Base-by-base conservation (phyloP, 2,888 invertebrate genomes). In the Andrena dorsata region DNA sequence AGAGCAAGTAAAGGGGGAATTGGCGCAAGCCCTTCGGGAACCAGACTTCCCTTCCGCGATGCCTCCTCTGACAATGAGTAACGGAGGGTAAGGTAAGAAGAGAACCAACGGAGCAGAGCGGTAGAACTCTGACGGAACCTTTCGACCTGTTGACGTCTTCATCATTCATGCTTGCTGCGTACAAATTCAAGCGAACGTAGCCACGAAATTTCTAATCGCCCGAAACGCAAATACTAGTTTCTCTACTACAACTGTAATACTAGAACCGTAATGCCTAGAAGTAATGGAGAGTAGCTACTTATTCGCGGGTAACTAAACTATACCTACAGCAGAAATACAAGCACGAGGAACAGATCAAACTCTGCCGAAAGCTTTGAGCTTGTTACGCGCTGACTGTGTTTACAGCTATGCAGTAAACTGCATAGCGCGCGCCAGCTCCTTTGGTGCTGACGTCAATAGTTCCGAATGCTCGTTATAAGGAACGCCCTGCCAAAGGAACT, bases 351-450 rank as follows among this genome's bases (percentile, higher is more conserved):
- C 53, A 53, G 23, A 53, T 53, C 75, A 75, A 75, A 79, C 78
- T 75, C 76, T 26, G 76, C 58, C 66, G 10, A 35, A 71, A 66
- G 70, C 76, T 80, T 80, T 80, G 80, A 80, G 71, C 80, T 80
- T 80, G n/a, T 32, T 68, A 23, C 69, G 56, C 73, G 74, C 69
- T 60, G 63, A 63, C 73, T 66, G 32, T 72, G 66, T 80, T 80
- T 72, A 51, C 66, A 75, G 68, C 68, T 41, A 60, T 68, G 51
- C 35, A 75, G 51, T 51, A 28, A 28, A 28, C 30, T 30, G 6
- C 53, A 53, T 53, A 20, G 23, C 53, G 53, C 63, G 47, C 49
- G 56, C 26, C 10, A 63, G 41, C 68, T 47, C 61, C 76, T 63
- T 76, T 32, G 53, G 32, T 20, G 32, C 53, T 47, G 47, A 41